phyloP scores from a whole-genome alignment of 35 echinoderm and acorn worm genomes.

The Heliocidaris erythrogramma region DNA sequence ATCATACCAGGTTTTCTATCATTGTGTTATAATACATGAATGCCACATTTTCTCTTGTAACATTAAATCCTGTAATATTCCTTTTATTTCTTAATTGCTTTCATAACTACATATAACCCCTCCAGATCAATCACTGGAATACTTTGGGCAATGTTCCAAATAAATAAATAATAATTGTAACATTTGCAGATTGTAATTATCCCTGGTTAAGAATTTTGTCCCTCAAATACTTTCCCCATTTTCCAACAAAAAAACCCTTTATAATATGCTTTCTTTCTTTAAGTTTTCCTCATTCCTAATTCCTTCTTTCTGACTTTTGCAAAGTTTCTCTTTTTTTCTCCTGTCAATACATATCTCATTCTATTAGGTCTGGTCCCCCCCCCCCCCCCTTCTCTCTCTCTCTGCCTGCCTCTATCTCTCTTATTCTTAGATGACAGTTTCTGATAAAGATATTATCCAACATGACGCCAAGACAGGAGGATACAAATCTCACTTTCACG shows the following conservation, averaged over 20 bases:
- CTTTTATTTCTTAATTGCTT: background rate
- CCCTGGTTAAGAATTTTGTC: too few relatives aligned
- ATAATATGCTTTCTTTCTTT: too few relatives aligned
- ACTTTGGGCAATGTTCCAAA: too few relatives aligned
- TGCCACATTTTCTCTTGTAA: background rate
- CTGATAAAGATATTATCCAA: constrained; percentile 3
- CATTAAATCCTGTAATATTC: background rate
- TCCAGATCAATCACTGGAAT: background rate
- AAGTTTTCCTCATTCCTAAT: too few relatives aligned
- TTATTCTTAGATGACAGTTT: background rate
- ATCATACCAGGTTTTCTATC: background rate
- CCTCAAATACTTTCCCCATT: too few relatives aligned
- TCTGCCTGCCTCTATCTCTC: background rate
- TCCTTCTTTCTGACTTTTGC: background rate
- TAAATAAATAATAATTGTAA: too few relatives aligned
- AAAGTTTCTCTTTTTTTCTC: background rate
- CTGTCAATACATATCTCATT: background rate
- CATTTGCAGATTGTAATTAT: too few relatives aligned
- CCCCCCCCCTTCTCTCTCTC: background rate
- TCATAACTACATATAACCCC: background rate
- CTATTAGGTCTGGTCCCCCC: background rate
- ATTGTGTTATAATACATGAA: too few relatives aligned
- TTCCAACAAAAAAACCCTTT: too few relatives aligned
- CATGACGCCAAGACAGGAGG: background rate
- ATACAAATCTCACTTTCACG: background rate